Percentiles rank a stretch among this genome's conserved stretches.
Conservation (phyloP, 2,797 vertebrate species). For the Xenentodon cancila region DNA sequence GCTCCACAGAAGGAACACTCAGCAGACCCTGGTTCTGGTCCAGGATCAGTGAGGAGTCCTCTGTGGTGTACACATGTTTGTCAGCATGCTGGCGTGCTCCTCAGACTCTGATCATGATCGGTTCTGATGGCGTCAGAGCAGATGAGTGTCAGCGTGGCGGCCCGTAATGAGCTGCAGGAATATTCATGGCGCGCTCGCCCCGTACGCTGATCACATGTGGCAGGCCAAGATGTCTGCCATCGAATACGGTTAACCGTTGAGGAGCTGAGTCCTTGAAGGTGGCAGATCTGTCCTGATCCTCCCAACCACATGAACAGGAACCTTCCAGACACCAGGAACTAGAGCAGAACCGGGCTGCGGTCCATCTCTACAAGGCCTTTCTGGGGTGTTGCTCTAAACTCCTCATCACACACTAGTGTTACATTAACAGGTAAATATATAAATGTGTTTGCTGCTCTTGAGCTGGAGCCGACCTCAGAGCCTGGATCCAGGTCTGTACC, state of each 20-base stretch:
- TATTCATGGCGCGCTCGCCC: constrained; percentile 27
- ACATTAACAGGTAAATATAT: too few species aligned
- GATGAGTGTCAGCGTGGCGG: constrained; percentile 31
- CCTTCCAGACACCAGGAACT: not conserved
- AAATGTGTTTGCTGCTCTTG: too few species aligned
- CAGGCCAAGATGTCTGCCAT: constrained; percentile 49
- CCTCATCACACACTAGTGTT: too few species aligned
- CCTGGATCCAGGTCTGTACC: too few species aligned
- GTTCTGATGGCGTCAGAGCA: constrained; percentile 28
- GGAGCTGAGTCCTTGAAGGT: not conserved
- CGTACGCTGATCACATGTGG: constrained; percentile 22
- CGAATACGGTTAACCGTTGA: constrained; percentile 26
- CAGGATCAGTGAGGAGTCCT: too few species aligned
- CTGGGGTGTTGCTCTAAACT: too few species aligned
- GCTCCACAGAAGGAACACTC: too few species aligned
- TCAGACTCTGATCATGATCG: constrained; percentile 14
- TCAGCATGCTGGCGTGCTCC: not conserved
- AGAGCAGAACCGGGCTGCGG: not conserved
- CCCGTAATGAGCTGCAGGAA: constrained; percentile 45
- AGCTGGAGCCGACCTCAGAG: too few species aligned
- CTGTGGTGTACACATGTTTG: too few species aligned
- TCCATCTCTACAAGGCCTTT: too few species aligned
- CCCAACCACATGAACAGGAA: constrained; percentile 1
- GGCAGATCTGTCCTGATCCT: not conserved
- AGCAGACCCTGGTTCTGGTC: not conserved